Evolutionary conservation across 2,888 invertebrate species (phyloP), one percentile per base, ranked within the genome.

Genomic region (Azorinus chamasolen): DNA sequence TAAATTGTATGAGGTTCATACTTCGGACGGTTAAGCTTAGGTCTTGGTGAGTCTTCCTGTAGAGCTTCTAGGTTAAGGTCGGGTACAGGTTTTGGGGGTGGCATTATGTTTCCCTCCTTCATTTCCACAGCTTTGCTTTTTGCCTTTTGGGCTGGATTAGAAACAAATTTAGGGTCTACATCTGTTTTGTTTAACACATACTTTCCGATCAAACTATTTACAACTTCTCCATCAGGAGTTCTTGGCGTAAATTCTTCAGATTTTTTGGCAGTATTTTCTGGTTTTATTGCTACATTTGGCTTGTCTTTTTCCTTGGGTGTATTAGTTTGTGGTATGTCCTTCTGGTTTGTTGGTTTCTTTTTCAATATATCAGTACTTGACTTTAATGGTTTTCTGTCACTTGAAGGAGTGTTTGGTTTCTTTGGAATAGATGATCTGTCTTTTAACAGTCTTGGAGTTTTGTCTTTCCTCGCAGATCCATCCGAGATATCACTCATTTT

Each of bases 1-100:
- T 83, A 86, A 41, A 86, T 81, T 54, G 66, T 83, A 16, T 62
- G 59, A n/a, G 87, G 85, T 41, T 80, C 84, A 73, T 83, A 65
- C 53, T 80, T 80, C 10, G 87, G 87, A 51, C 87, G 65, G 46
- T 87, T 81, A 24, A 87, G 62, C 64, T 76, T 70, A 20, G 83
- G 83, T 66, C 83, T 81, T 43, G 76, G 73, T 43, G 76, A 77
- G n/a, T 71, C 77, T 41, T 48, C 16, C 32, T 68, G 73, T 18
- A 22, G 39, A 8, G 71, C 58, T n/a, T 62, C 76, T 20, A 79
- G 63, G 69, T 80, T 66, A n/a, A 79, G 59, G 10, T 73, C 76
- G 25, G 78, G 64, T 54, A 69, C 55, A 10, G 20, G 12, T 37
- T 55, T 62, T 12, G 41, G 55, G 2, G 43, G 24, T 37, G 50